Conservation (phyloP, 2,113 vertebrate species). For the Sorex fumeus region DNA sequence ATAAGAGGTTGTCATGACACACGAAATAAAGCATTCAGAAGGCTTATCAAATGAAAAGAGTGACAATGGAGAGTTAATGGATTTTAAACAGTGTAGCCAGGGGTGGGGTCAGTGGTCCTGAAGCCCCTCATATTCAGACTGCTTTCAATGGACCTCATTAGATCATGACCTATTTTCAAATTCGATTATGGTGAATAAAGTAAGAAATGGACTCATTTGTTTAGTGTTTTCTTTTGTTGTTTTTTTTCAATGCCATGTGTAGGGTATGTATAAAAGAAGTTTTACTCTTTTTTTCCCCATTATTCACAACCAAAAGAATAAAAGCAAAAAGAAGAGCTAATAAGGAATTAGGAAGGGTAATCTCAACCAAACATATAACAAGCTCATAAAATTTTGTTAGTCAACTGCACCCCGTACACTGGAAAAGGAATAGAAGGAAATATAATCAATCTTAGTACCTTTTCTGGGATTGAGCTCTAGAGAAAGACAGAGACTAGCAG, state of each 20-base stretch:
- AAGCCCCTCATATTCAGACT: not conserved
- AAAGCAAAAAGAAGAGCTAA: not conserved
- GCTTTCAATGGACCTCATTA: not conserved
- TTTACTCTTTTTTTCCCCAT: conserved; percentile 1
- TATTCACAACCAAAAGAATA: not conserved
- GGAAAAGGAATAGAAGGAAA: not conserved
- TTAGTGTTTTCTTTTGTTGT: no score
- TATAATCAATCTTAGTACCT: not conserved
- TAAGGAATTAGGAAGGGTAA: not conserved
- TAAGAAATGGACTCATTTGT: not conserved
- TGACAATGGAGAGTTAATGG: no score
- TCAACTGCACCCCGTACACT: not conserved
- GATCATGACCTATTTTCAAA: not conserved
- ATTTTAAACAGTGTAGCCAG: no score
- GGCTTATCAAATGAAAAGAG: no score
- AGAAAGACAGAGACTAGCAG: not conserved
- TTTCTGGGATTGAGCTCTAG: not conserved
- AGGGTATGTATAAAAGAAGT: not conserved
- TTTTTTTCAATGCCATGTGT: no score
- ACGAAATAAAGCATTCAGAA: no score
- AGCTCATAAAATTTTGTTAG: not conserved
- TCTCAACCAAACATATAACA: not conserved
- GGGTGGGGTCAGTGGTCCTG: no score
- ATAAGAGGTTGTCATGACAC: no score
- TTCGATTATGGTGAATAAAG: not conserved